These are phyloP conservation scores for Ophiothrix spiculata DNA, from an alignment of 35 echinoderm and acorn worm genomes.

Conservation along the genomic window DNA sequence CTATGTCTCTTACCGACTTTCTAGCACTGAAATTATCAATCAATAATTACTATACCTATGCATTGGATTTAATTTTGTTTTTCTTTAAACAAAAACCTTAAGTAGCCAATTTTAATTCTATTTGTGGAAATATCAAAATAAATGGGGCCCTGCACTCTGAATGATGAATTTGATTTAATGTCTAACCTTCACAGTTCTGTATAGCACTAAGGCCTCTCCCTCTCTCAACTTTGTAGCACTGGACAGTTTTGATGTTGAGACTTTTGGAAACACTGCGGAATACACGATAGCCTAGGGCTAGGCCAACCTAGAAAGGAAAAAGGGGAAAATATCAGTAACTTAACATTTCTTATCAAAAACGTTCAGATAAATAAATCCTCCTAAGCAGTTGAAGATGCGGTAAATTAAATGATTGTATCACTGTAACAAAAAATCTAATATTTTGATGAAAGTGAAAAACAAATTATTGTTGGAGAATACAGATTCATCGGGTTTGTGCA, in stretches of 20 bases:
- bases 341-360: neutral
- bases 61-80: neutral
- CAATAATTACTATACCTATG: too few relatives aligned
- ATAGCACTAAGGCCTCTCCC: slow-evolving; percentile 70
- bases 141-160: too few relatives aligned
- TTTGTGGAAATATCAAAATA: too few relatives aligned
- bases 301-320: slow-evolving; percentile 54
- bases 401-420: neutral
- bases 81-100: neutral
- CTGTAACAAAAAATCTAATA: neutral
- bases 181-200: slow-evolving; percentile 87
- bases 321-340: neutral
- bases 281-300: slow-evolving; percentile 57
- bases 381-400: neutral
- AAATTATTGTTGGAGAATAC: too few relatives aligned
- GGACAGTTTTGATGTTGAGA: slow-evolving; percentile 58
- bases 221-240: slow-evolving; percentile 76
- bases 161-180: too few relatives aligned
- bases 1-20: too few relatives aligned
- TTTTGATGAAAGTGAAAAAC: neutral
- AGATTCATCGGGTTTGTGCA: too few relatives aligned
- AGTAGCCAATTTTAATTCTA: neutral
- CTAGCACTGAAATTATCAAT: too few relatives aligned
- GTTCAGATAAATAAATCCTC: neutral
- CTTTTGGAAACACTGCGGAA: slow-evolving; percentile 61